phyloP scores from a whole-genome alignment of 2,888 invertebrate genomes.

The Eudemis profundana region DNA sequence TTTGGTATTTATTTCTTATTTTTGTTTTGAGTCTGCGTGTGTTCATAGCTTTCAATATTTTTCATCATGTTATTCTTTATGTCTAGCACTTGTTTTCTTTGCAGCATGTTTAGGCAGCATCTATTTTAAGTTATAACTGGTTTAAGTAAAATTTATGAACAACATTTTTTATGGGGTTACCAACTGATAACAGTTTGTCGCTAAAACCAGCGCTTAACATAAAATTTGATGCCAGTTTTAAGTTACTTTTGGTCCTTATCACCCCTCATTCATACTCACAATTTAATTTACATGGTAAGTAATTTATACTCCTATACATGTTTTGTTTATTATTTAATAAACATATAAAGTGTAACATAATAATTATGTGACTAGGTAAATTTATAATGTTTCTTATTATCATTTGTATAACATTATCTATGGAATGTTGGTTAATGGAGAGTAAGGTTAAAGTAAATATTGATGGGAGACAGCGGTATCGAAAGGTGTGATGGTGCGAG shows the following conservation, averaged over 20 bases:
- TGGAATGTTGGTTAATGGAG: neutral
- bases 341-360: neutral
- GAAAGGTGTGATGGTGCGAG: slow-evolving; percentile 44
- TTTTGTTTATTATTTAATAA: slow-evolving; percentile 27
- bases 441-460: slow-evolving; percentile 44
- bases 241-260: slow-evolving; percentile 22
- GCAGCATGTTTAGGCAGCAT: slow-evolving; percentile 35
- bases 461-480: slow-evolving; percentile 60
- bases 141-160: slow-evolving; percentile 12
- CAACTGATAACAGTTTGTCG: neutral
- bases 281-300: slow-evolving; percentile 36
- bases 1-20: slow-evolving; percentile 33
- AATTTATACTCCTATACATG: slow-evolving; percentile 22
- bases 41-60: slow-evolving; percentile 75
- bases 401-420: neutral
- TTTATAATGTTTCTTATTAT: too few relatives aligned
- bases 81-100: slow-evolving; percentile 29
- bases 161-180: slow-evolving; percentile 1
- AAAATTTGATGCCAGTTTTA: neutral
- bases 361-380: too few relatives aligned
- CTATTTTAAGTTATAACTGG: slow-evolving; percentile 18
- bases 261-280: slow-evolving; percentile 18
- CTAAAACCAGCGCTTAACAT: neutral
- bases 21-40: slow-evolving; percentile 59
- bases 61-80: slow-evolving; percentile 47